These are phyloP conservation scores for Megaustenia siamemsis DNA, from an alignment of 2,888 invertebrate genomes.

Conservation along the genomic window DNA sequence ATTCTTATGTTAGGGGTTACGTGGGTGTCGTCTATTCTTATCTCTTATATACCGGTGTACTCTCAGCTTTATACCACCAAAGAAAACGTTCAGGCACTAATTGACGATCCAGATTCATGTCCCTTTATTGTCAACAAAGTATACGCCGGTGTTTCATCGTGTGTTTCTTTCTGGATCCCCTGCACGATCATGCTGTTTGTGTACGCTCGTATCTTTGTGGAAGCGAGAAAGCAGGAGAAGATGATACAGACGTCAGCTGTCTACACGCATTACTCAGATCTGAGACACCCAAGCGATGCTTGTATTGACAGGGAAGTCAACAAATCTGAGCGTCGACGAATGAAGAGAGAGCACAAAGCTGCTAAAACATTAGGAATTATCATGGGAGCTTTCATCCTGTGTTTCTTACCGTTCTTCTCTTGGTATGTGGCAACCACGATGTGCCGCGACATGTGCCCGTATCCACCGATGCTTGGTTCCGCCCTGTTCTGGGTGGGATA, in stretches of 20 bases:
- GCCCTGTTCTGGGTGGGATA: conserved; percentile 99
- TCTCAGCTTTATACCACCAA: conserved; percentile 96
- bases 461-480: conserved; percentile 91
- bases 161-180: conserved; percentile 80
- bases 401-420: conserved; percentile 97
- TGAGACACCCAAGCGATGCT: conserved; percentile 46
- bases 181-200: conserved; percentile 79
- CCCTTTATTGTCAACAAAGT: conserved; percentile 77
- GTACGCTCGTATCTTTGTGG: conserved; percentile 77
- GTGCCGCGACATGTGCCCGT: conserved; percentile 87
- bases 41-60: conserved; percentile 96
- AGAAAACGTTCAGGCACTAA: conserved; percentile 81
- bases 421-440: conserved; percentile 94
- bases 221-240: conserved; percentile 78
- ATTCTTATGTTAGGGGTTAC: conserved; percentile 85
- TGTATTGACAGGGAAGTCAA: conserved; percentile 50
- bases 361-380: conserved; percentile 97
- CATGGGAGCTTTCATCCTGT: conserved; percentile 97
- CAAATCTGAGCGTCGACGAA: conserved; percentile 69
- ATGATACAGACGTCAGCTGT: conserved; percentile 62
- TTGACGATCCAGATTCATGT: conserved; percentile 71
- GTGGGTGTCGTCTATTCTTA: conserved; percentile 93
- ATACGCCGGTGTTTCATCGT: conserved; percentile 78
- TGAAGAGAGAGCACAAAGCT: conserved; percentile 83
- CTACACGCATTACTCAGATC: conserved; percentile 60